Conservation (phyloP, 2,113 vertebrate species). For the Loxodonta africana region DNA sequence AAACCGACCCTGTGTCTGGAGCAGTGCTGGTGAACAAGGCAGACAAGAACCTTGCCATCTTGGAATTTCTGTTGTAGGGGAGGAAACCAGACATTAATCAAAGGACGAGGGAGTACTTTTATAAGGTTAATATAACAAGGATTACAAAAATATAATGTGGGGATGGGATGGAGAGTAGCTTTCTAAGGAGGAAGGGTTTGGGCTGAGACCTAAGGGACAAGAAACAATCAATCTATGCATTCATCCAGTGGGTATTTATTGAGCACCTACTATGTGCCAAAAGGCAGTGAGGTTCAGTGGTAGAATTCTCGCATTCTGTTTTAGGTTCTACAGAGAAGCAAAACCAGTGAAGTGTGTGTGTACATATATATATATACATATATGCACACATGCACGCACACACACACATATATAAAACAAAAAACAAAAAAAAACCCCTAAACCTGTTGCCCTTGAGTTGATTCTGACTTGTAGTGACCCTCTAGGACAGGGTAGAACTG, state of each 20-base stretch:
- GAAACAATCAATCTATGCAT: accelerated
- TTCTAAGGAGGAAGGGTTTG: not conserved
- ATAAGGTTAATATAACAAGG: not conserved
- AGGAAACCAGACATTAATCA: not conserved
- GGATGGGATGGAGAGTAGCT: not conserved
- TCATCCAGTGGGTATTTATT: not conserved
- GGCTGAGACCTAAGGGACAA: not conserved
- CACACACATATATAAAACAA: too few species aligned
- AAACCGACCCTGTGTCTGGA: not conserved
- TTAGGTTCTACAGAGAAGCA: too few species aligned
- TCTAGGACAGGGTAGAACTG: too few species aligned
- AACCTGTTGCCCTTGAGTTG: too few species aligned
- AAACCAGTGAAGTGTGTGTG: too few species aligned
- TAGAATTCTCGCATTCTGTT: too few species aligned
- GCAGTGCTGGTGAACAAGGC: not conserved
- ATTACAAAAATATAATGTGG: not conserved
- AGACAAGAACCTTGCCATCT: not conserved
- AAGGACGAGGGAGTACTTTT: not conserved
- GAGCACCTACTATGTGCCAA: not conserved
- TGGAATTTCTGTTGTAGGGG: not conserved
- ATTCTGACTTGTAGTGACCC: too few species aligned
- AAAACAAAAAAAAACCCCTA: too few species aligned
- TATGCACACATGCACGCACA: too few species aligned
- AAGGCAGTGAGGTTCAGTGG: not conserved
- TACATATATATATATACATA: too few species aligned